Evolutionary conservation across 2,888 invertebrate genomes (phyloP).

Genomic region (Frankliniella intonsa): DNA sequence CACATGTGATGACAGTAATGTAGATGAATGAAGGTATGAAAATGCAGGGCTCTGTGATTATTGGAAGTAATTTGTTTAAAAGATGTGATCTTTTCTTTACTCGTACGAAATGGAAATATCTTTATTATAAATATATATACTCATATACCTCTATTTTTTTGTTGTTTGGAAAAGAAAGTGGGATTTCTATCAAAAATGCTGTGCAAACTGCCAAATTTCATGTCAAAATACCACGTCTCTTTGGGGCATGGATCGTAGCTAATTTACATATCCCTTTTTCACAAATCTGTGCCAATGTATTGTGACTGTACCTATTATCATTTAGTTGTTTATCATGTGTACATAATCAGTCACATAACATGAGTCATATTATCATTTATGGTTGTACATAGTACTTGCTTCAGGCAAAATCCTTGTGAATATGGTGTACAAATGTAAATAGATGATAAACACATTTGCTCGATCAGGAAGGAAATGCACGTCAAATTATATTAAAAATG

Average conservation of each 20-base stretch:
- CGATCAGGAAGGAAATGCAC: not conserved
- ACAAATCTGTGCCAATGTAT: conserved; percentile 28
- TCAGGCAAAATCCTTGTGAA: not conserved
- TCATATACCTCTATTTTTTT: conserved; percentile 25
- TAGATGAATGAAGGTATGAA: conserved; percentile 4
- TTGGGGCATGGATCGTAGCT: not conserved
- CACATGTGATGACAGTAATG: conserved; percentile 15
- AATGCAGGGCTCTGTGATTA: conserved; percentile 25
- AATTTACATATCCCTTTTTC: conserved; percentile 29
- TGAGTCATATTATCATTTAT: conserved; percentile 11
- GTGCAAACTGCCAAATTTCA: conserved; percentile 25
- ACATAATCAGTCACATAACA: conserved; percentile 24
- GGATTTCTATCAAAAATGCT: conserved; percentile 24
- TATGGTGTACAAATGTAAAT: conserved; percentile 15
- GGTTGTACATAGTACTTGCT: not conserved
- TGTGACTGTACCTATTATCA: conserved; percentile 16
- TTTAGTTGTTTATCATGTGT: conserved; percentile 6
- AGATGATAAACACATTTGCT: conserved; percentile 4
- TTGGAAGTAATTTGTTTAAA: conserved; percentile 22
- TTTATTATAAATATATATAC: conserved; percentile 22
- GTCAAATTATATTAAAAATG: conserved; percentile 18
- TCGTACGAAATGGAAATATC: conserved; percentile 9
- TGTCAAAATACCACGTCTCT: not conserved
- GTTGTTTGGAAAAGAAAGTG: conserved; percentile 14
- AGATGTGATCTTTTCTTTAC: conserved; percentile 24